Evolutionary conservation across 2,888 invertebrate species (phyloP), one percentile per base, ranked within the genome.

Genomic region (Drosophila planitibia): DNA sequence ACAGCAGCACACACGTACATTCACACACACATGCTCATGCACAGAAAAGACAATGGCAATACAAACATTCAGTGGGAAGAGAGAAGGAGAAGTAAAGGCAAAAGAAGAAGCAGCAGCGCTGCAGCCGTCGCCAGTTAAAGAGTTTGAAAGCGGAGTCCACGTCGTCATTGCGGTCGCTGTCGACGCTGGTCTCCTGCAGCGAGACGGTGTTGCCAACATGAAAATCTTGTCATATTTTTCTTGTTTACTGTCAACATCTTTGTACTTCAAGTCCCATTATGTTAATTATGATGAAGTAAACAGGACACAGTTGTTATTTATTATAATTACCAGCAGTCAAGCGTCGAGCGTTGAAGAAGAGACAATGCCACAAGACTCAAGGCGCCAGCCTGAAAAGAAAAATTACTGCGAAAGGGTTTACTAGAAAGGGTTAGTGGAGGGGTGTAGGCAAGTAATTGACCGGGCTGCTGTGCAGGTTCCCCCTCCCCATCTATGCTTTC

Each of bases 241-340:
- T 90, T 90, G 85, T 87, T 87, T 90, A 90, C 90, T 88, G 88
- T 87, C 90, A 88, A 88, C 90, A 89, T 88, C 88, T 90, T 88
- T 85, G 85, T 88, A 88, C 84, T 88, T 88, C 85, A 85, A 88
- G 88, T 85, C 90, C 88, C 89, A 90, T 88, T 90, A 88, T 85
- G 89, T 90, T 88, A 88, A 88, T 88, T 88, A 88, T 88, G 88
- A 88, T 88, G 90, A 90, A 88, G 89, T 88, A 90, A 90, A 90
- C 88, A 88, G 89, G 88, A 88, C 90, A 84, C 86, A 88, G 90
- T 88, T 88, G 89, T 90, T 88, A 88, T 90, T 90, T 88, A 90
- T 88, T 87, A 87, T 87, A 89, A 87, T 89, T 87, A 87, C 86
- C 90, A 89, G 76, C 86, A 89, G 85, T 86, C 84, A 82, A 81